Conservation (phyloP, 1,140 invertebrate species). For the Belonocnema kinseyi region DNA sequence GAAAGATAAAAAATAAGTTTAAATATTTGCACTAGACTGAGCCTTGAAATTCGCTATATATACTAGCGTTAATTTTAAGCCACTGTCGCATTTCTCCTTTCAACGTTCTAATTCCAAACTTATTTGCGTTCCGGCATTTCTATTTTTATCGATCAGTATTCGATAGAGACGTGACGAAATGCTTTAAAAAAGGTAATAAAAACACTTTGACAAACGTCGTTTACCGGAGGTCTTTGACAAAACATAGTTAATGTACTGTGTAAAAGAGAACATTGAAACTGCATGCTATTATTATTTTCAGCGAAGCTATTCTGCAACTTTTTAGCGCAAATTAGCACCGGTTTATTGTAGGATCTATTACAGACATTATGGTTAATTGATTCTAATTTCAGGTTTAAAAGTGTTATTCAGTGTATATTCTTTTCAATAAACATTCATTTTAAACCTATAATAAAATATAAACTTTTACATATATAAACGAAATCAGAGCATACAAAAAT, state of each 20-base stretch:
- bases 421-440: not conserved
- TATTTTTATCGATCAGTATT: constrained; percentile 23
- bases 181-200: not conserved
- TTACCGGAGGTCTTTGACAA: too few relatives aligned
- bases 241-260: too few relatives aligned
- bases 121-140: constrained; percentile 27
- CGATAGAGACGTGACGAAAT: not conserved
- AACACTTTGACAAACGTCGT: too few relatives aligned
- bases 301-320: not conserved
- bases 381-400: not conserved
- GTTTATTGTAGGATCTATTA: not conserved
- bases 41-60: constrained; percentile 6
- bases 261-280: too few relatives aligned
- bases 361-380: not conserved
- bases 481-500: too few relatives aligned
- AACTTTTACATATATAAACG: too few relatives aligned
- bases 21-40: not conserved
- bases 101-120: constrained; percentile 23
- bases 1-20: not conserved
- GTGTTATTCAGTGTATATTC: not conserved
- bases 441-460: not conserved
- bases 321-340: constrained; percentile 6
- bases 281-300: not conserved
- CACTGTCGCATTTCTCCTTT: constrained; percentile 10
- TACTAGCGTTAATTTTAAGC: not conserved